Percentiles rank a stretch among this genome's conserved stretches.
Conservation (phyloP, 2,888 invertebrate genomes). For the Drosophila austrosaltans region DNA sequence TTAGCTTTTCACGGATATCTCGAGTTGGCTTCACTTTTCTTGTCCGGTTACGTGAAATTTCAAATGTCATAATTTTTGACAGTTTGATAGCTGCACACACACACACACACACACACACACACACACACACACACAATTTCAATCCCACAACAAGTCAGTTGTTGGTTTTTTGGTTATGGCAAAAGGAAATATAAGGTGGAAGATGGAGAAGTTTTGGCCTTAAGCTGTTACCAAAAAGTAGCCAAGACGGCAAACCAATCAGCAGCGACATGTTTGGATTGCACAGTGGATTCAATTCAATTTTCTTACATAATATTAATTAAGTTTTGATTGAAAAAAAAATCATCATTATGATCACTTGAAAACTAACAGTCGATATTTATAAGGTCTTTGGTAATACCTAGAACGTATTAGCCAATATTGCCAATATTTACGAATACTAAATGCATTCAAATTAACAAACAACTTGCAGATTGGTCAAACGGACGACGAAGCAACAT, state of each 20-base stretch:
- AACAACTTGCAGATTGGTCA: too few species aligned
- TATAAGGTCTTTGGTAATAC: not conserved
- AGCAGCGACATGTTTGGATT: slow-evolving; percentile 61
- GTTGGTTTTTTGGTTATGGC: slow-evolving; percentile 31
- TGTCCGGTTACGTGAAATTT: slow-evolving; percentile 79
- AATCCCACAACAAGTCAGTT: slow-evolving; percentile 4
- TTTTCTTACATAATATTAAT: not conserved
- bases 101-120: too few species aligned
- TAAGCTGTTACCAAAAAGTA: slow-evolving; percentile 68
- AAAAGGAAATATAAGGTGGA: slow-evolving; percentile 40
- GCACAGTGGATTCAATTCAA: slow-evolving; percentile 38
- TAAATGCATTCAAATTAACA: too few species aligned
- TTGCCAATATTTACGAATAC: too few species aligned
- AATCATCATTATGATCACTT: not conserved
- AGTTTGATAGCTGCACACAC: slow-evolving; percentile 69
- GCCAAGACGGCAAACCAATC: slow-evolving; percentile 44
- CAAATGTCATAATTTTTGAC: slow-evolving; percentile 80
- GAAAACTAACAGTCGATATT: not conserved
- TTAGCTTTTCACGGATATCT: slow-evolving; percentile 61
- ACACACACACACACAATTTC: slow-evolving; percentile 13
- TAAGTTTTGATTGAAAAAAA: not conserved
- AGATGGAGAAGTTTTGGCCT: slow-evolving; percentile 39
- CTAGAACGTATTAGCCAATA: too few species aligned
- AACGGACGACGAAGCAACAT: too few species aligned
- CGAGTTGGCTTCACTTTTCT: slow-evolving; percentile 62